Evolutionary conservation across 2,888 invertebrate genomes (phyloP).

Genomic region (Scrobipalpa atriplicella): DNA sequence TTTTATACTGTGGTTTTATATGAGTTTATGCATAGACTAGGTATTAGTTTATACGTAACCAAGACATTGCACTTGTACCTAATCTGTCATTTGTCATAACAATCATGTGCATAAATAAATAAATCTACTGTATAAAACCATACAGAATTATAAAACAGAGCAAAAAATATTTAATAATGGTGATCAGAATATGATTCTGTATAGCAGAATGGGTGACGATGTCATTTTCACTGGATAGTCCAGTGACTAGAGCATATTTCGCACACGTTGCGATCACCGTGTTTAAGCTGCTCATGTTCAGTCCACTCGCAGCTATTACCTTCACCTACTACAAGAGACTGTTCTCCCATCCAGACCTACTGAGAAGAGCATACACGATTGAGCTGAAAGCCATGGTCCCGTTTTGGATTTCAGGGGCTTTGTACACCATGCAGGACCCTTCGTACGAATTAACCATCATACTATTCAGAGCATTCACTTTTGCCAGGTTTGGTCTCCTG

Average conservation of each 20-base stretch:
- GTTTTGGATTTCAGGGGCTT: constrained; percentile 58
- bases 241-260: constrained; percentile 54
- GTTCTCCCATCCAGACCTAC: constrained; percentile 48
- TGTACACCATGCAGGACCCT: constrained; percentile 56
- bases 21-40: too few species aligned
- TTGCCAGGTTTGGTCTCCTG: constrained; percentile 28
- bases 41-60: too few species aligned
- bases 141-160: background rate
- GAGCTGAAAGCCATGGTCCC: constrained; percentile 62
- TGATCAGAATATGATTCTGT: background rate
- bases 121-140: background rate
- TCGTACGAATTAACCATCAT: constrained; percentile 40
- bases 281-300: constrained; percentile 53
- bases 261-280: constrained; percentile 58
- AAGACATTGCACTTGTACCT: too few species aligned
- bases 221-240: constrained; percentile 50
- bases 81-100: too few species aligned
- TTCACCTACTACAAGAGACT: constrained; percentile 54
- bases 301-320: constrained; percentile 55
- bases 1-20: too few species aligned
- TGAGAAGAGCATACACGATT: constrained; percentile 56
- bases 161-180: background rate
- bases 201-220: constrained; percentile 37
- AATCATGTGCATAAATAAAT: too few species aligned
- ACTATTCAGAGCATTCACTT: constrained; percentile 51